Evolutionary conservation across 2,888 invertebrate genomes (phyloP).

Genomic region (Melanophora roralis): DNA sequence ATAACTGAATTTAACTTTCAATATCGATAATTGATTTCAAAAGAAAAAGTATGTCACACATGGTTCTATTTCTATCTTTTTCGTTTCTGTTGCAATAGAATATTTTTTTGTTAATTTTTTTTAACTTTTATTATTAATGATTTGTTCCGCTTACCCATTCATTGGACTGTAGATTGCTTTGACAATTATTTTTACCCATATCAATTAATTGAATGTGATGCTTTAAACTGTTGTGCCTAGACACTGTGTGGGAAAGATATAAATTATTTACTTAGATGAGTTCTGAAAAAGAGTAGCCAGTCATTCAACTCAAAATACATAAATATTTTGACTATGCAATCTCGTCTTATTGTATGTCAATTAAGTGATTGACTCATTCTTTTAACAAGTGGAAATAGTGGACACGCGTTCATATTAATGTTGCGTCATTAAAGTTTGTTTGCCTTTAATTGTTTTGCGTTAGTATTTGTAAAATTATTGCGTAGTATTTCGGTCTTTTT

Average conservation of each 20-base stretch:
- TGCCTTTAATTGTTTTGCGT: conserved; percentile 5
- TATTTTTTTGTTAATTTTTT: neutral
- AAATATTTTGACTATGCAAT: conserved; percentile 5
- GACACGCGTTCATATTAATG: conserved; percentile 49
- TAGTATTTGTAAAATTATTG: neutral
- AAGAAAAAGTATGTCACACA: conserved; percentile 34
- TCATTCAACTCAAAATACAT: conserved; percentile 4
- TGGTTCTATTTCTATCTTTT: neutral
- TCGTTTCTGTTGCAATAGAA: neutral
- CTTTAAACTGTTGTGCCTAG: neutral
- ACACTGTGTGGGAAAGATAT: conserved; percentile 53
- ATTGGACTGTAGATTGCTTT: conserved; percentile 21
- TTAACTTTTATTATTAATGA: neutral
- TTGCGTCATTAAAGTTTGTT: conserved; percentile 39
- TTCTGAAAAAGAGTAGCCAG: neutral
- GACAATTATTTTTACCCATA: conserved; percentile 12
- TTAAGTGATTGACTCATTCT: conserved; percentile 16
- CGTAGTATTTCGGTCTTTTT: no score
- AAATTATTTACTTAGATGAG: neutral
- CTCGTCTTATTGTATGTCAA: neutral
- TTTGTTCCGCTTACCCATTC: neutral
- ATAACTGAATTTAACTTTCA: conserved; percentile 19
- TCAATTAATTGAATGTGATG: conserved; percentile 35
- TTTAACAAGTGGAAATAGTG: conserved; percentile 4
- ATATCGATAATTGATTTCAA: conserved; percentile 22